Evolutionary conservation across 2,113 vertebrate species (phyloP).

Genomic region (Callaeas wilsoni): DNA sequence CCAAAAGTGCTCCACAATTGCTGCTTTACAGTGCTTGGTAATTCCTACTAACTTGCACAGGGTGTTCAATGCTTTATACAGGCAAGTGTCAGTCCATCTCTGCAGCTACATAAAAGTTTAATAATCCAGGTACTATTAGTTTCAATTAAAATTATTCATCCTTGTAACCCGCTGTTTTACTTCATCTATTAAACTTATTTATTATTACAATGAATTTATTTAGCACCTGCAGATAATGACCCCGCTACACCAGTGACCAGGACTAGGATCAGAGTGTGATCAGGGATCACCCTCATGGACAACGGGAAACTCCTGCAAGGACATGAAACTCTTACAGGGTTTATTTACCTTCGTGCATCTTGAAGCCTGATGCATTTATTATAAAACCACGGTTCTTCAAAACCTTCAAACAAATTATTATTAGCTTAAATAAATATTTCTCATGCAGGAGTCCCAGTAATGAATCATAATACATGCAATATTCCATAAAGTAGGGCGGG

Average conservation of each 20-base stretch:
- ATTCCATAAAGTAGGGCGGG: background rate
- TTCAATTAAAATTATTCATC: background rate
- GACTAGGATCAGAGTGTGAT: background rate
- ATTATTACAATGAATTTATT: background rate
- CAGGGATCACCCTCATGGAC: background rate
- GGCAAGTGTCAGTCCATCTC: background rate
- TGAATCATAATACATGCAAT: background rate
- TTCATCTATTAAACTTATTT: background rate
- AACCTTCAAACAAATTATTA: background rate
- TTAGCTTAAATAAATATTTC: background rate
- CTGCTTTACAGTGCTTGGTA: background rate
- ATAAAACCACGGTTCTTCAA: background rate
- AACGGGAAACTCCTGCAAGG: background rate
- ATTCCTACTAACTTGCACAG: background rate
- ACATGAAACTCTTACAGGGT: too few relatives aligned
- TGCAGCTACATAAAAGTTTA: background rate
- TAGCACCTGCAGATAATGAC: background rate
- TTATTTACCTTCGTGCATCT: background rate
- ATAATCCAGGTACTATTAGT: background rate
- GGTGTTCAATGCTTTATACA: background rate
- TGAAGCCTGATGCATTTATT: background rate
- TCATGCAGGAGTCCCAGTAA: background rate
- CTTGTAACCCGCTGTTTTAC: background rate
- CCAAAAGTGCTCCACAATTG: background rate
- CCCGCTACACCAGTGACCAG: background rate